A percentile compares a stretch with the other conserved stretches of the same genome.
phyloP scores from a whole-genome alignment of 1,140 invertebrate species.

The Zaprionus tsacasi region DNA sequence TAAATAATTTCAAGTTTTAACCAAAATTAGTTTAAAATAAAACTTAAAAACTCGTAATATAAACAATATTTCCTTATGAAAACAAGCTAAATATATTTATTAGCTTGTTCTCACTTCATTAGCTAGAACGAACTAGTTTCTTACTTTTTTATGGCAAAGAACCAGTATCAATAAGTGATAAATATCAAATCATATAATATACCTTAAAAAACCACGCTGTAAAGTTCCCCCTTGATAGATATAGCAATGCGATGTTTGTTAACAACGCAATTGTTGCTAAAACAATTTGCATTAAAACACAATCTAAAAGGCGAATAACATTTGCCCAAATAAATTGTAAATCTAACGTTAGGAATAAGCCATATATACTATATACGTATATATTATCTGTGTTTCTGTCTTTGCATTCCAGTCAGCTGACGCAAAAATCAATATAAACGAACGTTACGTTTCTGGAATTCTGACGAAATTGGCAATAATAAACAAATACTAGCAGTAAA shows the following conservation, averaged over 20 bases:
- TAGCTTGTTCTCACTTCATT: neutral
- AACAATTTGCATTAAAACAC: neutral
- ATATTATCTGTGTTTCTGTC: neutral
- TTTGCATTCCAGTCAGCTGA: slow-evolving; percentile 60
- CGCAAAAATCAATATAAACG: slow-evolving; percentile 28
- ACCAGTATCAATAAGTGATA: neutral
- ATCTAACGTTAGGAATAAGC: neutral
- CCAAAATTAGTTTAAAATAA: too few species aligned
- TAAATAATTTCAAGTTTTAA: too few species aligned
- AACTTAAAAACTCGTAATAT: too few species aligned
- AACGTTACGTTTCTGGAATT: slow-evolving; percentile 5
- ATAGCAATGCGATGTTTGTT: neutral
- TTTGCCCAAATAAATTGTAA: neutral
- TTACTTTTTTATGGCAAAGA: neutral
- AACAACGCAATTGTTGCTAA: slow-evolving; percentile 5
- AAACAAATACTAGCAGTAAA: slow-evolving; percentile 44
- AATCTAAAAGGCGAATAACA: slow-evolving; percentile 9
- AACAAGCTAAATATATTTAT: neutral
- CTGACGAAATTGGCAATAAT: slow-evolving; percentile 52
- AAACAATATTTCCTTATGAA: too few species aligned
- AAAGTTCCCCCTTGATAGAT: neutral
- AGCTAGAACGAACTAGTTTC: neutral
- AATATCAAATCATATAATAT: neutral
- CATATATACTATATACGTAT: neutral
- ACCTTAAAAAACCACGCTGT: neutral